Evolutionary conservation across 1,140 invertebrate genomes (phyloP).

Genomic region (Phymastichus coffea): DNA sequence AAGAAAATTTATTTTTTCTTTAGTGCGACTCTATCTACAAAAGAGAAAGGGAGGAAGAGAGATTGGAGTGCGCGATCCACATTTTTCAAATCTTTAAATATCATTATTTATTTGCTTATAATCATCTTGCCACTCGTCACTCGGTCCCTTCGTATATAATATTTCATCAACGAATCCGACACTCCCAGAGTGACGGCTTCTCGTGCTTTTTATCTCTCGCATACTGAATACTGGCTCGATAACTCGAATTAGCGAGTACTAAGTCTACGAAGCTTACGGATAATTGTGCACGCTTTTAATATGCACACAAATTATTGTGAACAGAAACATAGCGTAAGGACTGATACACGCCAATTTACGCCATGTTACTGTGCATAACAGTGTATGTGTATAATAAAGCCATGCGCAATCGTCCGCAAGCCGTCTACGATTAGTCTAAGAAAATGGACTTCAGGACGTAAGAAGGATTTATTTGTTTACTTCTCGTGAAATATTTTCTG

Average conservation of each 20-base stretch:
- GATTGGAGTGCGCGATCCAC: slow-evolving; percentile 1
- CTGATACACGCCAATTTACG: no score
- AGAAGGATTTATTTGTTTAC: slow-evolving; percentile 2
- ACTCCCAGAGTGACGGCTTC: neutral
- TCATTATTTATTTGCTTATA: slow-evolving; percentile 19
- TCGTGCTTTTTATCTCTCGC: neutral
- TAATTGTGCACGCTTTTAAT: no score
- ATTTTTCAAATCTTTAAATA: slow-evolving; percentile 5
- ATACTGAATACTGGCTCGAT: slow-evolving; percentile 29
- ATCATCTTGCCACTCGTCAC: slow-evolving; percentile 2
- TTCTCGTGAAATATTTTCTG: slow-evolving; percentile 14
- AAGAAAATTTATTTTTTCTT: slow-evolving; percentile 30
- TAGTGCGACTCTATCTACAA: slow-evolving; percentile 50
- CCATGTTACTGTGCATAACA: no score
- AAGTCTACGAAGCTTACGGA: no score
- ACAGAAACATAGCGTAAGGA: no score
- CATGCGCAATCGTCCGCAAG: no score
- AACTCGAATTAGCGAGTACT: slow-evolving; percentile 26
- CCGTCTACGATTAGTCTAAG: slow-evolving; percentile 23
- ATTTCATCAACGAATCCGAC: neutral
- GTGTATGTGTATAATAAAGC: no score
- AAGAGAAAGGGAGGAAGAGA: slow-evolving; percentile 37
- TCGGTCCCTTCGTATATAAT: no score
- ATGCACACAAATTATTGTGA: no score
- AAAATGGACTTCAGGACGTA: slow-evolving; percentile 7